phyloP scores from a whole-genome alignment of 2,888 invertebrate species.

The Drosophila glabriapex region DNA sequence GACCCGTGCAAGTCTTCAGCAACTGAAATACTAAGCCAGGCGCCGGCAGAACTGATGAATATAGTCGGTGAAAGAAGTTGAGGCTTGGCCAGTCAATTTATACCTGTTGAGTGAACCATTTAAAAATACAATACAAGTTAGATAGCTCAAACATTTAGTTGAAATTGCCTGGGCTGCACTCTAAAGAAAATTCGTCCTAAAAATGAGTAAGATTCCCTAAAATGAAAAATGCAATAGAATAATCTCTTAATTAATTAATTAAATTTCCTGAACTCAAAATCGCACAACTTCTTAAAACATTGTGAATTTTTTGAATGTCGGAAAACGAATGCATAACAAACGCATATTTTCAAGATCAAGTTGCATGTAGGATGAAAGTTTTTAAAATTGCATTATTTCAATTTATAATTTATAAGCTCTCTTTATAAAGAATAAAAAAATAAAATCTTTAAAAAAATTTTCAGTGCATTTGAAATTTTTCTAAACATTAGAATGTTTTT shows the following conservation, averaged over 20 bases:
- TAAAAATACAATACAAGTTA: conserved; percentile 36
- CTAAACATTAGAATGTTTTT: neutral
- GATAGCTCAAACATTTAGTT: conserved; percentile 59
- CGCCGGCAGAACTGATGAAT: conserved; percentile 1
- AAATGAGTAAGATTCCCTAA: neutral
- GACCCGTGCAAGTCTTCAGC: conserved; percentile 1
- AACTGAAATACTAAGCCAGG: conserved; percentile 38
- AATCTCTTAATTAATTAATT: neutral
- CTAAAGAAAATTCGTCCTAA: neutral
- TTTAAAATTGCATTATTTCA: neutral
- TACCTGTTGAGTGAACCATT: conserved; percentile 13
- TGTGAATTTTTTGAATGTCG: neutral
- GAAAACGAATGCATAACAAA: neutral
- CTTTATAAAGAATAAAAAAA: neutral
- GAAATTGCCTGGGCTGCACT: conserved; percentile 1
- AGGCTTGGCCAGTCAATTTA: conserved; percentile 41
- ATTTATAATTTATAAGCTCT: neutral
- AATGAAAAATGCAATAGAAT: neutral
- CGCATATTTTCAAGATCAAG: neutral
- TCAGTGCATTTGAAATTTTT: neutral
- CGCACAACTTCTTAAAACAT: too few relatives aligned
- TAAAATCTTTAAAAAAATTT: neutral
- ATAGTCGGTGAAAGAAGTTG: conserved; percentile 9
- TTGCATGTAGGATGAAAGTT: neutral
- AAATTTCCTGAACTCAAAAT: neutral